Base-by-base conservation (phyloP, 2,797 vertebrate species). In the Sebastes elongatus region DNA sequence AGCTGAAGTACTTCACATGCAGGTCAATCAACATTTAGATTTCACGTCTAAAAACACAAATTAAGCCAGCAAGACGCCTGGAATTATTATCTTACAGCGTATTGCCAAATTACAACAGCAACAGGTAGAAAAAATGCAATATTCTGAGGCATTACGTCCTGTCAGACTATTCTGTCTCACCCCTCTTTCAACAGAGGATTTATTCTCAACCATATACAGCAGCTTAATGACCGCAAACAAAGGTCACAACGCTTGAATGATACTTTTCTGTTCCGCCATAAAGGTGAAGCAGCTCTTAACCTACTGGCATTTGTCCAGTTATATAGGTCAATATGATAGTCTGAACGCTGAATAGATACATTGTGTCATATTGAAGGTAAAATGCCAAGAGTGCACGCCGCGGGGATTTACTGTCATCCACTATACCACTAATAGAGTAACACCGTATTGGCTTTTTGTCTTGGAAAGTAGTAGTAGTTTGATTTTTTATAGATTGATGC, bases 381-480 rank as follows among this genome's bases (percentile, higher is more conserved):
- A 93, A 93, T 85, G 91, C 88, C 92, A 91, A 86, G 84, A 90
- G 80, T 79, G 81, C 69, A 81, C 83, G 78, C 84, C 70, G 13
- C 22, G 6, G 92, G 86, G 86, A 92, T 80, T 91, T 82, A 85
- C 87, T 88, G 91, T 92, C 92, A 90, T 72, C 81, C 33, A 56
- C 78, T 74, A 84, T 91, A 78, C 84, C 81, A 60, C 71, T 92
- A 89, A 93, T 81, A 70, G 85, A 89, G 74, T 84, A 77, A 90
- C 61, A 69, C 46, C 63, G 7, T 78, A 89, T 89, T 78, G 83
- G 82, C 80, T 86, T 86, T 76, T 80, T 86, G 77, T 78, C 87
- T 82, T 1, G 11, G 61, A 80, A 59, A 74, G 60, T 30, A 56
- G 68, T 27, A 55, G 33, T 14, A 57, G 73, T 68, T 84, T 42